Conservation (phyloP, 1,140 invertebrate species). For the Euura lappo region DNA sequence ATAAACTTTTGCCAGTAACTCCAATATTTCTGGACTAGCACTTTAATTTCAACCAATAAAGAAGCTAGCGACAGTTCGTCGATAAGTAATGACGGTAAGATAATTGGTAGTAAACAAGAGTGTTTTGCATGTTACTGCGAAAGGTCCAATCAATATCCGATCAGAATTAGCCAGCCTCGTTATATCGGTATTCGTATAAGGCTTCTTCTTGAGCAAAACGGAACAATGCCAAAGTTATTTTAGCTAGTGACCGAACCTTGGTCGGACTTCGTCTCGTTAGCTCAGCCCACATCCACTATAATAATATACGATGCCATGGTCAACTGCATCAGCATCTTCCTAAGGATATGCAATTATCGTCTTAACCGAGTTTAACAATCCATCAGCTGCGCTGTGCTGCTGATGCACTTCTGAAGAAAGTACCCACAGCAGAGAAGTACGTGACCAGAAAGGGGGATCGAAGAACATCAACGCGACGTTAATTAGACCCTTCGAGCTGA, state of each 20-base stretch:
- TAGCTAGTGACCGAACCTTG: constrained; percentile 45
- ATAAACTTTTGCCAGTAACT: too few species aligned
- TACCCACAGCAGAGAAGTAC: too few species aligned
- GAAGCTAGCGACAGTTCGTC: too few species aligned
- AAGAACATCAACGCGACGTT: too few species aligned
- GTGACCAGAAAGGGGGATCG: too few species aligned
- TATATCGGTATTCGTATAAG: not conserved
- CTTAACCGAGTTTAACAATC: too few species aligned
- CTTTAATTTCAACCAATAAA: too few species aligned
- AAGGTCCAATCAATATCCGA: not conserved
- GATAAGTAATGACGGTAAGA: not conserved
- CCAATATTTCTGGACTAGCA: too few species aligned
- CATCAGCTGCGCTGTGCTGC: too few species aligned
- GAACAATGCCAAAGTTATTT: constrained; percentile 55
- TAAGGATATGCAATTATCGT: not conserved
- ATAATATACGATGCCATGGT: constrained; percentile 38
- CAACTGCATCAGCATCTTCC: constrained; percentile 14
- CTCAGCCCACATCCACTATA: not conserved
- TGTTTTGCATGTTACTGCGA: constrained; percentile 2
- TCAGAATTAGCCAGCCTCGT: constrained; percentile 1
- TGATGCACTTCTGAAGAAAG: too few species aligned
- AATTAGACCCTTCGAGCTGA: too few species aligned
- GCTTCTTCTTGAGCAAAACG: constrained; percentile 39
- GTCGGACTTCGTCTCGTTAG: not conserved
- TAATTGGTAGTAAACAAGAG: constrained; percentile 5